Conservation (phyloP, 64 coral and sea anemone species). For the Exaiptasia diaphana region DNA sequence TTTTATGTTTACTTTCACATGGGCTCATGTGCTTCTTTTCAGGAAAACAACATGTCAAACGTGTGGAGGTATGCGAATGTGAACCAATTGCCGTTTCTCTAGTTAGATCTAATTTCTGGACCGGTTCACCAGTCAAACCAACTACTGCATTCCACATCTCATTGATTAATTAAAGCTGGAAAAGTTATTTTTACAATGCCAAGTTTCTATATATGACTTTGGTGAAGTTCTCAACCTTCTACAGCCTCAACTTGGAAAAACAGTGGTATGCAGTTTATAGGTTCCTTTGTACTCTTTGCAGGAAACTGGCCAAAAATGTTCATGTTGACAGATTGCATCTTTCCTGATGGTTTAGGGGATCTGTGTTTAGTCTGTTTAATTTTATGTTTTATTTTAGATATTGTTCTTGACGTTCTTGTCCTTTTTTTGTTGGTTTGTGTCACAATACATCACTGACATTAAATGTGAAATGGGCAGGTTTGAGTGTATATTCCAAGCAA, state of each 20-base stretch:
- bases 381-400: neutral
- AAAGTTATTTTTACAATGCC: slow-evolving; percentile 58
- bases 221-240: slow-evolving; percentile 42
- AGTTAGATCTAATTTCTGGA: slow-evolving; percentile 54
- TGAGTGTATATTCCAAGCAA: neutral
- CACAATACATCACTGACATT: too few species aligned
- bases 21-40: too few species aligned
- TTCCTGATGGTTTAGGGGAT: too few species aligned
- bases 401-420: neutral
- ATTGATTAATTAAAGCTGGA: slow-evolving; percentile 61
- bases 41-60: slow-evolving; percentile 65
- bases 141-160: slow-evolving; percentile 65
- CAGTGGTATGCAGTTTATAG: too few species aligned
- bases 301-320: too few species aligned
- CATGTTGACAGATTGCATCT: too few species aligned
- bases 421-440: neutral
- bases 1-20: too few species aligned
- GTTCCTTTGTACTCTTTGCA: too few species aligned
- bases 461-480: too few species aligned
- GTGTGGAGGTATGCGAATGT: slow-evolving; percentile 63
- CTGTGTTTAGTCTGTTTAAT: neutral
- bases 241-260: slow-evolving; percentile 52
- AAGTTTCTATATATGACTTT: slow-evolving; percentile 67
- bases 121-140: slow-evolving; percentile 69
- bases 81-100: slow-evolving; percentile 59